These are phyloP conservation scores for Tetraodon nigroviridis DNA, from an alignment of 2,113 vertebrate species.

Conservation along the genomic window DNA sequence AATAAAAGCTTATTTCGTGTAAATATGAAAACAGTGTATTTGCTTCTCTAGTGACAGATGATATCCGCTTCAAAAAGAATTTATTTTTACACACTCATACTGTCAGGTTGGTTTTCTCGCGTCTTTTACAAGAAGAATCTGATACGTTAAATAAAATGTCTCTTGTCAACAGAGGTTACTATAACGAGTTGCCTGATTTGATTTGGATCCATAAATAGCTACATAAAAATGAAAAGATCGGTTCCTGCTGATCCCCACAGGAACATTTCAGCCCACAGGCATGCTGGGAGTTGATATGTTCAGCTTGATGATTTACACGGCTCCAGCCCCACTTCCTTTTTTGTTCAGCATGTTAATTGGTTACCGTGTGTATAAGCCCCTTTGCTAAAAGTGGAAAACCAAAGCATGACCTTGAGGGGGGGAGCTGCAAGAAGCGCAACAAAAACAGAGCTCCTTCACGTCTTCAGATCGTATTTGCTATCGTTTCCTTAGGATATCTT, in stretches of 20 bases:
- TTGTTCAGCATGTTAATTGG: conserved; percentile 22
- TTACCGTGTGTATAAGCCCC: conserved; percentile 9
- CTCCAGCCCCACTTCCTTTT: conserved; percentile 16
- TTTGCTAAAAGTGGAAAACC: conserved; percentile 34
- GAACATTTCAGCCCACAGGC: conserved; percentile 23
- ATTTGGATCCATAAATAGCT: conserved; percentile 26
- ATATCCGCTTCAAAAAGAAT: too few species aligned
- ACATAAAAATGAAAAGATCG: conserved; percentile 23
- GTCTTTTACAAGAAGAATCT: conserved; percentile 4
- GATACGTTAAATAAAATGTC: conserved; percentile 18
- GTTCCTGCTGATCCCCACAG: conserved; percentile 11
- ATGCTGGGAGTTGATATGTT: conserved; percentile 1
- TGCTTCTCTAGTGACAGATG: too few species aligned
- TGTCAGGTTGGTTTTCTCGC: too few species aligned
- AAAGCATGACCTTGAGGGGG: conserved; percentile 17
- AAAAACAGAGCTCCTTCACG: conserved; percentile 10
- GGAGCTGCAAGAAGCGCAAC: background rate
- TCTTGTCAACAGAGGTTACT: conserved; percentile 10
- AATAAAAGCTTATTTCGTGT: too few species aligned
- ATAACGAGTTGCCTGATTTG: conserved; percentile 34
- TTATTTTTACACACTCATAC: too few species aligned
- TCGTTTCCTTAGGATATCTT: conserved; percentile 42
- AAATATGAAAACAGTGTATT: too few species aligned
- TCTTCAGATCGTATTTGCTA: conserved; percentile 26
- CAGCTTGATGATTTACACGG: conserved; percentile 27